Evolutionary conservation across 2,888 invertebrate genomes (phyloP).

Genomic region (Lepidochrysops patricia): DNA sequence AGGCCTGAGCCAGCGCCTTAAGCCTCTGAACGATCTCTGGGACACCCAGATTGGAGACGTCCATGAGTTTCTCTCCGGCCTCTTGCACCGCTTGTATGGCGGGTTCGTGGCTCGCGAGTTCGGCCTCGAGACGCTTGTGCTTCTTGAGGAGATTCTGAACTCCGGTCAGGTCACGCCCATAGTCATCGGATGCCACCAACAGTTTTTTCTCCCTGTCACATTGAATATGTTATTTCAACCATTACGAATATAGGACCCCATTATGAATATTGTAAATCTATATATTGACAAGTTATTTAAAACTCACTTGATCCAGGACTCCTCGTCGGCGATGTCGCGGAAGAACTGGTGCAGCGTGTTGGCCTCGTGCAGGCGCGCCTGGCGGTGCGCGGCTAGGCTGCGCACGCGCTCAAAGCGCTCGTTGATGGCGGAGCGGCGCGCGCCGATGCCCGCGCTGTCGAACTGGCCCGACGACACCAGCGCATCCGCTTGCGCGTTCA

Average conservation of each 20-base stretch:
- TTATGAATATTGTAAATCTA: too few species aligned
- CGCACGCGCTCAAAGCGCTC: conserved; percentile 96
- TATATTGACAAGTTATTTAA: not conserved
- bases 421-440: conserved; percentile 96
- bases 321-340: conserved; percentile 98
- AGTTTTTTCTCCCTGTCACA: conserved; percentile 94
- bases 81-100: conserved; percentile 88
- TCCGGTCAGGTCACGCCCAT: conserved; percentile 97
- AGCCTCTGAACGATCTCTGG: conserved; percentile 92
- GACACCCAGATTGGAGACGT: conserved; percentile 92
- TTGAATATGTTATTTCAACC: not conserved
- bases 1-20: conserved; percentile 85
- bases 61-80: conserved; percentile 93
- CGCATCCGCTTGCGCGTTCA: conserved; percentile 97
- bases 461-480: conserved; percentile 97
- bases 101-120: conserved; percentile 97
- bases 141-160: conserved; percentile 99
- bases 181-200: conserved; percentile 97
- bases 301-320: conserved; percentile 96
- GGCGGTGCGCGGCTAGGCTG: conserved; percentile 92
- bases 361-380: conserved; percentile 94
- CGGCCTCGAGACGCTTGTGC: conserved; percentile 98
- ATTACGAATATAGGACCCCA: too few species aligned
- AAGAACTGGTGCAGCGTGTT: conserved; percentile 99
- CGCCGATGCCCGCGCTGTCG: conserved; percentile 96